phyloP scores from a whole-genome alignment of 1,140 invertebrate genomes.

The Zaprionus ghesquierei region DNA sequence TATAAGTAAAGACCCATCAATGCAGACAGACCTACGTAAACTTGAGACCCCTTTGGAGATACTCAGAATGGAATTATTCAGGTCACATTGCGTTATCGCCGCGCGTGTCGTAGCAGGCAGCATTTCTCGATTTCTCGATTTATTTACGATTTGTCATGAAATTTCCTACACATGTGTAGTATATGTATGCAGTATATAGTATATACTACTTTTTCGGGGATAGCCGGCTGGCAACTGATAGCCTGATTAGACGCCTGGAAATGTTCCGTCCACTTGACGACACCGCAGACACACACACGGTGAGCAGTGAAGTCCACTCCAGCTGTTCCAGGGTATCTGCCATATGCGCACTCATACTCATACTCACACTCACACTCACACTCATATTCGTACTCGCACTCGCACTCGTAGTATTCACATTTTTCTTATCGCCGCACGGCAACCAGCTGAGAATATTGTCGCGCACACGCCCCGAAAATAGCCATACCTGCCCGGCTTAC shows the following conservation, averaged over 20 bases:
- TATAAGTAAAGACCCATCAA: not conserved
- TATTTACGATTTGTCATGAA: slow-evolving; percentile 16
- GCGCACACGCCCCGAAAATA: slow-evolving; percentile 8
- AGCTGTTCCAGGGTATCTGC: not conserved
- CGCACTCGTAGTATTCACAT: not conserved
- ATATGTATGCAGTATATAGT: not conserved
- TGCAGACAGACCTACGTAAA: not conserved
- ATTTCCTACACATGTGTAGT: not conserved
- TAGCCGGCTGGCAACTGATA: slow-evolving; percentile 16
- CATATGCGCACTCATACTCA: not conserved
- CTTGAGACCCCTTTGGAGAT: not conserved
- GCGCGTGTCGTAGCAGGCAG: slow-evolving; percentile 1
- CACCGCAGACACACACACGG: slow-evolving; percentile 3
- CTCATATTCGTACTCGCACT: not conserved
- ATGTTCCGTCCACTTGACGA: slow-evolving; percentile 19
- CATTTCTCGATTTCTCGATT: not conserved
- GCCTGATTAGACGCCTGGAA: slow-evolving; percentile 13
- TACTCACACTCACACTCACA: not conserved
- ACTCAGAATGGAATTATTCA: not conserved
- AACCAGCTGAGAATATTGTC: slow-evolving; percentile 14
- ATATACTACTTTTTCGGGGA: slow-evolving; percentile 13
- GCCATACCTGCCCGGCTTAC: slow-evolving; percentile 9
- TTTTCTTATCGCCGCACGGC: slow-evolving; percentile 54
- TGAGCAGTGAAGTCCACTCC: not conserved
- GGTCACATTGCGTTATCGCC: not conserved